These are phyloP conservation scores for Orthosia gothica DNA, from an alignment of 2,888 invertebrate species.

Conservation along the genomic window DNA sequence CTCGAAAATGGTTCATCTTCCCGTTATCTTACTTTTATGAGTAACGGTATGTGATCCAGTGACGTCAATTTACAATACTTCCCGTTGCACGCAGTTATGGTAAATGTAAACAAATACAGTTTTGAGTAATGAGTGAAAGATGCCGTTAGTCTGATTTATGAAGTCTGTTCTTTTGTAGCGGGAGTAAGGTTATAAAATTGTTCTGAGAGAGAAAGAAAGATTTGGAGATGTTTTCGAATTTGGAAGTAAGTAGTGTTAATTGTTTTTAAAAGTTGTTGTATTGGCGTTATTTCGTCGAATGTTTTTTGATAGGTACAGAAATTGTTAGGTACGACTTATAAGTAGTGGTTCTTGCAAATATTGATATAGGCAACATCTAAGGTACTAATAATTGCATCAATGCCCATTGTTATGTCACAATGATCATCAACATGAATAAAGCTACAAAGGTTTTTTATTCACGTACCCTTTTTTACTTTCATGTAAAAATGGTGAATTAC, in stretches of 20 bases:
- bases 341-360: neutral
- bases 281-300: neutral
- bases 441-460: slow-evolving; percentile 56
- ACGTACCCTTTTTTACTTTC: slow-evolving; percentile 65
- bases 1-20: slow-evolving; percentile 84
- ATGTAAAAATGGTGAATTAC: slow-evolving; percentile 55
- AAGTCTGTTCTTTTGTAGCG: slow-evolving; percentile 34
- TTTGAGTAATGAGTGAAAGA: slow-evolving; percentile 82
- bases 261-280: neutral
- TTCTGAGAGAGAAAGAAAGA: slow-evolving; percentile 15
- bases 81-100: slow-evolving; percentile 61
- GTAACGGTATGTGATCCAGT: slow-evolving; percentile 81
- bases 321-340: neutral
- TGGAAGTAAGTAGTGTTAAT: neutral
- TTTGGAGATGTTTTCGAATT: slow-evolving; percentile 2
- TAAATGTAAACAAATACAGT: slow-evolving; percentile 75
- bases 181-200: slow-evolving; percentile 20
- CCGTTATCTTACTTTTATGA: slow-evolving; percentile 80
- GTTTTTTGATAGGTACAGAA: neutral
- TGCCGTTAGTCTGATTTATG: slow-evolving; percentile 66
- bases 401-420: slow-evolving; percentile 28
- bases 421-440: slow-evolving; percentile 31
- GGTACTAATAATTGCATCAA: slow-evolving; percentile 18
- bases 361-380: neutral
- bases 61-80: slow-evolving; percentile 66